Base-by-base conservation (phyloP, 2,797 vertebrate species). In the Zenarchopterus dispar region DNA sequence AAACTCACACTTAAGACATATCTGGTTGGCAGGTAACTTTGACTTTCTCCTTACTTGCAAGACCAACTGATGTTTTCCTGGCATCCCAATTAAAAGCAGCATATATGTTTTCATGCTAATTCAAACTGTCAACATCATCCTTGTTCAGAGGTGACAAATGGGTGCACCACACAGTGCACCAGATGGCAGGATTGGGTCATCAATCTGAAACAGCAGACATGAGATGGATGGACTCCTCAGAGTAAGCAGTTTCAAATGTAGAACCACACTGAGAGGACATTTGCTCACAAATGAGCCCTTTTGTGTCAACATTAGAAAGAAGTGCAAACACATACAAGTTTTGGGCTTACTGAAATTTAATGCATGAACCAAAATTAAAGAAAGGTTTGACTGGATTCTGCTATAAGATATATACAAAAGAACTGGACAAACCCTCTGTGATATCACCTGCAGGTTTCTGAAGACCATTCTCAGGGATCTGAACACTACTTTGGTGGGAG, bases 121-220 rank as follows among this genome's bases (percentile, higher is more conserved):
- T 89, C 85, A 78, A 81, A 85, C 85, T 91, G 90, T 92, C 92
- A 89, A 88, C 87, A 85, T 89, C 85, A 83, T 84, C 87, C 88
- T 80, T 84, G 85, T 90, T 92, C 85, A 88, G 74, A 75, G 75
- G 90, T 93, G 92, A 94, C 89, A 91, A 93, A 92, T 93, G 89
- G 80, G 54, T 85, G 87, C 88, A 52, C 85, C 91, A 91, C 55
- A 83, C 89, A 52, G 91, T 54, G 91, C 81, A 70, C 84, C 93
- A 94, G 93, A 94, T 94, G 93, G 92, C 85, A 74, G 66, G 73
- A 80, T 81, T 54, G 72, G 75, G 84, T 88, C 90, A 92, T 94
- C 88, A 88, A 91, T 93, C 90, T 89, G 72, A 86, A 70, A 84
- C 86, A 79, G 76, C 63, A 78, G 89, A 92, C 79, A 44, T 69